Evolutionary conservation across 2,797 vertebrate species (phyloP).

Genomic region (Pristis pectinata): DNA sequence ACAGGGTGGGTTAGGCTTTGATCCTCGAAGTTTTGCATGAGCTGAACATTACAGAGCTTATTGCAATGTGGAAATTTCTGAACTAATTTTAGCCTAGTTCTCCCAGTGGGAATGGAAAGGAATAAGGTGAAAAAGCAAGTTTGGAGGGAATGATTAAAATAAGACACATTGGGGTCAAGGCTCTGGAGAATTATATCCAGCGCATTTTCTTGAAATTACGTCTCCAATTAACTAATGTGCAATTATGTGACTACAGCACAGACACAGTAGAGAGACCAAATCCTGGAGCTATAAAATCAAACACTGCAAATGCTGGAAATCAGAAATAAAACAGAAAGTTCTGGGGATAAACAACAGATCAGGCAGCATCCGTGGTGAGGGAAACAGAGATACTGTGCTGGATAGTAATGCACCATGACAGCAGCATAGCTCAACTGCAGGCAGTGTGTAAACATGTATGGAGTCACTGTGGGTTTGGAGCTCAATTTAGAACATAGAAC

Average conservation of each 20-base stretch:
- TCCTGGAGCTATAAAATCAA: not conserved
- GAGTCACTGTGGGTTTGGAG: not conserved
- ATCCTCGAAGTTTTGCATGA: not conserved
- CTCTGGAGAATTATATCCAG: not conserved
- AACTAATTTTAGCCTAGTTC: not conserved
- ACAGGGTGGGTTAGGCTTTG: not conserved
- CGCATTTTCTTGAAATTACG: not conserved
- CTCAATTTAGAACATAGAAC: too few relatives aligned
- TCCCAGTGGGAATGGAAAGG: not conserved
- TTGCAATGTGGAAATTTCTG: too few relatives aligned
- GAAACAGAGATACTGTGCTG: not conserved
- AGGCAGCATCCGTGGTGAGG: too few relatives aligned
- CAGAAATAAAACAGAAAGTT: too few relatives aligned
- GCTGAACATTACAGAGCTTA: not conserved
- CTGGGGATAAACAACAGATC: too few relatives aligned
- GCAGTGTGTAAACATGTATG: not conserved
- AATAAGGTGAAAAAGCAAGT: not conserved
- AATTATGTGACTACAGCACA: not conserved
- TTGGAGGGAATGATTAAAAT: not conserved
- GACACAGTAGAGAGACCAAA: not conserved
- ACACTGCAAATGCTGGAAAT: too few relatives aligned
- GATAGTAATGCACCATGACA: not conserved
- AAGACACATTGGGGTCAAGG: not conserved
- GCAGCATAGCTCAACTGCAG: not conserved
- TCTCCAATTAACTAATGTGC: not conserved